phyloP scores from a whole-genome alignment of 2,113 vertebrate species.

The Hystrix cristata region DNA sequence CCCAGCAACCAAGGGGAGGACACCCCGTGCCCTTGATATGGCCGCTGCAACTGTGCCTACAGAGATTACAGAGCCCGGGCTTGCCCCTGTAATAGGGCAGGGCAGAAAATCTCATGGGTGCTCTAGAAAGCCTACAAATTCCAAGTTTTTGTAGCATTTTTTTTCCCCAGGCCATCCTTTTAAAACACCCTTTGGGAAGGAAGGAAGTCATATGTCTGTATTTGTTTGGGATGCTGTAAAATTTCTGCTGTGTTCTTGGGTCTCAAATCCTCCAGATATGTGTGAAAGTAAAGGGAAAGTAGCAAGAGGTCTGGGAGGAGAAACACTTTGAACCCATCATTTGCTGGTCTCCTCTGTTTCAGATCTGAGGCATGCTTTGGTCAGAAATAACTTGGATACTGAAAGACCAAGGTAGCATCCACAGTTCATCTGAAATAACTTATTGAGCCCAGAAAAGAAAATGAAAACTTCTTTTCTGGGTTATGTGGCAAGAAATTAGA shows the following conservation, averaged over 20 bases:
- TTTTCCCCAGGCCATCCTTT: constrained; percentile 12
- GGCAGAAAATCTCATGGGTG: constrained; percentile 78
- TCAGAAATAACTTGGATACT: neutral
- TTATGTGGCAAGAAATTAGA: constrained; percentile 11
- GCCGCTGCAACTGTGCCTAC: constrained; percentile 79
- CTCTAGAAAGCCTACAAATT: constrained; percentile 67
- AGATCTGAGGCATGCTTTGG: neutral
- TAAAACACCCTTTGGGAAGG: constrained; percentile 56
- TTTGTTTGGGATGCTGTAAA: constrained; percentile 64
- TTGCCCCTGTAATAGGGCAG: constrained; percentile 80
- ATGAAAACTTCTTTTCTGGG: neutral
- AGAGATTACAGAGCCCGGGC: constrained; percentile 81
- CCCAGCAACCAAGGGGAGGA: constrained; percentile 67
- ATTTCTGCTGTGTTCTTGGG: constrained; percentile 10
- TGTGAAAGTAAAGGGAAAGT: constrained; percentile 54
- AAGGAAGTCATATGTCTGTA: constrained; percentile 54
- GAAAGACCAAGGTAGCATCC: neutral
- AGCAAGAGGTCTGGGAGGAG: neutral
- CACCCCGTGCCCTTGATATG: constrained; percentile 87
- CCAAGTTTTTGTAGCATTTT: constrained; percentile 59
- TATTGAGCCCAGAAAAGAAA: constrained; percentile 1
- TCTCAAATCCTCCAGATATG: constrained; percentile 40
- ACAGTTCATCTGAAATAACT: constrained; percentile 52
- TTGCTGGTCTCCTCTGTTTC: neutral
- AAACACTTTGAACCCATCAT: constrained; percentile 30